Percentiles rank a stretch among this genome's conserved stretches.
phyloP scores from a whole-genome alignment of 1,140 invertebrate species.

The Drosophila parabipectinata region DNA sequence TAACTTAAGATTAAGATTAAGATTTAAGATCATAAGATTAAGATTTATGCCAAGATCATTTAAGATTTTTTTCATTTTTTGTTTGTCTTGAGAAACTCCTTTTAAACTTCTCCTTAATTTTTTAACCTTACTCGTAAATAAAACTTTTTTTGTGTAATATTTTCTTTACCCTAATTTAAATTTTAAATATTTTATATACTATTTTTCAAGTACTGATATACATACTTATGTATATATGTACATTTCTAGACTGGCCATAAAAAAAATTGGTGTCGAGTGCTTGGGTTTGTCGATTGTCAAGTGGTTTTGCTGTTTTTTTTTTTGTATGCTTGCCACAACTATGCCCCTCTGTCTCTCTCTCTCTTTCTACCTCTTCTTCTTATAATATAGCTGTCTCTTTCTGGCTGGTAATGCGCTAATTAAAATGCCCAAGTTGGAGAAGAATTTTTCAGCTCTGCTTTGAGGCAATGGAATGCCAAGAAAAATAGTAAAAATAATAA shows the following conservation, averaged over 20 bases:
- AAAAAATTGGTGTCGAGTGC: slow-evolving; percentile 48
- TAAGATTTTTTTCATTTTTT: no score
- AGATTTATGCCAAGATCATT: no score
- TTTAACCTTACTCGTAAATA: no score
- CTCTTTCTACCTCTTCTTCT: neutral
- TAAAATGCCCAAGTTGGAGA: slow-evolving; percentile 52
- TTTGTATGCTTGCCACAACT: neutral
- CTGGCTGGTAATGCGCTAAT: slow-evolving; percentile 66
- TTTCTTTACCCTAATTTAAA: no score
- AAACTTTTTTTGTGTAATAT: no score
- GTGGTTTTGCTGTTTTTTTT: slow-evolving; percentile 7
- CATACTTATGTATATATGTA: no score
- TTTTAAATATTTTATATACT: no score
- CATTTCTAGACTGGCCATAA: slow-evolving; percentile 21
- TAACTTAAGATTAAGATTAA: no score
- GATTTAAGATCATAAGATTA: no score
- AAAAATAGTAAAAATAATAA: neutral
- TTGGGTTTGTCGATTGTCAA: slow-evolving; percentile 46
- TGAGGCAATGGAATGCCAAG: slow-evolving; percentile 34
- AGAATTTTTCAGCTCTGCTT: neutral
- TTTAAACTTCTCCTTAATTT: no score
- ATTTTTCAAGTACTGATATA: no score
- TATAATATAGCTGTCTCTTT: neutral
- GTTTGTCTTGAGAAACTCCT: no score
- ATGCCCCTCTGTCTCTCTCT: neutral